Evolutionary conservation across 2,113 vertebrate genomes (phyloP), one percentile per base, ranked within the genome.

Genomic region (Callospermophilus lateralis): DNA sequence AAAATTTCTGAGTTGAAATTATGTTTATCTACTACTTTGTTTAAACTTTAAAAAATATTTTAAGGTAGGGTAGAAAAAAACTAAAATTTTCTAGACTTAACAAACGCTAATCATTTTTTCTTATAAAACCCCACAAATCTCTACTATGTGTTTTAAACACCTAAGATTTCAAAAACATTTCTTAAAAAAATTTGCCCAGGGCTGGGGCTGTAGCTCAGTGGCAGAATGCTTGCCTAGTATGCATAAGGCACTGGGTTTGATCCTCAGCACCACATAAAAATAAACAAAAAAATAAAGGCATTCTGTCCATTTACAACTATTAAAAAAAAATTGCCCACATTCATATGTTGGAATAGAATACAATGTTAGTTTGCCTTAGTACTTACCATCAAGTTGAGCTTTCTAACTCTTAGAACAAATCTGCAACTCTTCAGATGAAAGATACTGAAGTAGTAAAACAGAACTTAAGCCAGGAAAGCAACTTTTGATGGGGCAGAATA

Each of bases 1-100:
- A 90, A 91, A 89, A 92, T 42, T 85, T 89, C 81, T 91, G 55
- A 74, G 80, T 95, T 92, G 74, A 96, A 91, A 89, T 28, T 92
- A 1, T 72, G 8, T 22, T n/a, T 51, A 84, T 63, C n/a, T 89
- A 70, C 34, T 48, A 55, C 28, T 93, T 90, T 74, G 51, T 73
- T 89, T 76, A 91, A 96, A 89, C 76, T 48, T 89, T 9, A 53
- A 63, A 70, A 63, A 84, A 76, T 42, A 63, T 76, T 90, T 93
- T 90, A 92, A 91, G 61, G 34, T 83, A 91, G 39, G 58, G 90
- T 6, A 78, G 51, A n/a, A 48, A 79, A 45, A 95, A 91, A 89
- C 34, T 26, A 90, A 28, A 74, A 93, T 81, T 96, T 96, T 80
- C 84, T 95, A 79, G 45, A 24, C 32, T 90, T 79, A 45, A 74